Conservation (phyloP, 2,797 vertebrate genomes). For the Sebastes oblongus region DNA sequence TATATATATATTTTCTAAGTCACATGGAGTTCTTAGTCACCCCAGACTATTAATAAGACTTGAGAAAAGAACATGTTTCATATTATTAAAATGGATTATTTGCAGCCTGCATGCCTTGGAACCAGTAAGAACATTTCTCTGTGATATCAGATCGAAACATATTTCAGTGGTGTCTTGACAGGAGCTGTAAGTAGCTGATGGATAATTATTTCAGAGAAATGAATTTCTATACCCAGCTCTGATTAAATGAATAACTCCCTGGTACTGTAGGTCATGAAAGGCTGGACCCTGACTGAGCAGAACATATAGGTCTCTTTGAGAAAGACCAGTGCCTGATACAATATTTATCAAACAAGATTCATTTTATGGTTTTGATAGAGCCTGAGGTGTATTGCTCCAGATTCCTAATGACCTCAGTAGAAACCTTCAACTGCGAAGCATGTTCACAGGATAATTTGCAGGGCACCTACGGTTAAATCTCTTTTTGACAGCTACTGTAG, state of each 20-base stretch:
- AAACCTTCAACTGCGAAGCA: constrained; percentile 44
- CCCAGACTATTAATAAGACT: constrained; percentile 1
- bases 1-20: background rate
- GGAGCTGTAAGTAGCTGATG: constrained; percentile 1
- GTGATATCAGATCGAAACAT: constrained; percentile 5
- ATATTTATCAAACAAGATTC: constrained; percentile 70
- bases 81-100: background rate
- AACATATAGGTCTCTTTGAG: constrained; percentile 39
- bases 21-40: constrained; percentile 6
- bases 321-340: constrained; percentile 51
- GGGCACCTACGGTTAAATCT: constrained; percentile 51
- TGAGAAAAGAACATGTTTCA: background rate
- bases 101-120: background rate
- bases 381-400: constrained; percentile 32
- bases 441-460: constrained; percentile 42
- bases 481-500: constrained; percentile 47
- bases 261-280: constrained; percentile 32
- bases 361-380: constrained; percentile 60
- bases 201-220: constrained; percentile 4
- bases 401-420: constrained; percentile 63
- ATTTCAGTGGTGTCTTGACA: background rate
- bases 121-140: background rate
- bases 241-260: constrained; percentile 26
- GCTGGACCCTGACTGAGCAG: constrained; percentile 9
- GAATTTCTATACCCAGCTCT: background rate